Base-by-base conservation (phyloP, 2,113 vertebrate genomes). In the Prochilodus magdalenae region DNA sequence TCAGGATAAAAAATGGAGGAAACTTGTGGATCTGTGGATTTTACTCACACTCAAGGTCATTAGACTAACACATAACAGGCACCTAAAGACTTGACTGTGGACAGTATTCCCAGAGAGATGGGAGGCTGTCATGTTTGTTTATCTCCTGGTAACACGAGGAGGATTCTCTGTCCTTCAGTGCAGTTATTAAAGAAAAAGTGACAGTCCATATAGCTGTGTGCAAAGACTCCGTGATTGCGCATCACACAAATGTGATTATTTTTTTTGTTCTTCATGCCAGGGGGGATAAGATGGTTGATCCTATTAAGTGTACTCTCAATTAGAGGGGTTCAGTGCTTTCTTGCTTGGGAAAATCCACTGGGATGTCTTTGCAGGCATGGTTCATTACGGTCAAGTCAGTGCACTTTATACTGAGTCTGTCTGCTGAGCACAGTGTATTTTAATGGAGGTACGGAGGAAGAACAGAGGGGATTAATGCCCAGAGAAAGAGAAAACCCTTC, bases 51-150 rank as follows among this genome's bases (percentile, higher is more conserved):
- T 70, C 78, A 88, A 90, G 89, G 89, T 88, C 84, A 81, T 40
- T 24, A 69, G 80, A 81, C 84, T 78, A 82, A 85, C 87, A 36
- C 79, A 84, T 87, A 88, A 84, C 79, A 60, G 86, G 49, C 76
- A 47, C 77, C 62, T 86, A 62, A 44, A 87, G 87, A 87, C 90
- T 83, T 85, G 83, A 78, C 51, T 74, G 57, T 75, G 30, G 24
- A 49, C 59, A 24, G 49, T 0, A 87, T 93, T 91, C 82, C 89
- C 85, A 91, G 91, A 86, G 90, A 69, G 83, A 92, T 87, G 89
- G 80, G 85, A 88, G 81, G 80, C 89, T 80, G 82, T 89, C 88
- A 83, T 82, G 79, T 73, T 71, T 36, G 66, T 79, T 24, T 5
- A 86, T 88, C 88, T 75, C 83, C 57, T 86, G 85, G 86, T 87